These are phyloP conservation scores for Flexamia atlantica DNA, from an alignment of 2,888 invertebrate species.

Conservation along the genomic window DNA sequence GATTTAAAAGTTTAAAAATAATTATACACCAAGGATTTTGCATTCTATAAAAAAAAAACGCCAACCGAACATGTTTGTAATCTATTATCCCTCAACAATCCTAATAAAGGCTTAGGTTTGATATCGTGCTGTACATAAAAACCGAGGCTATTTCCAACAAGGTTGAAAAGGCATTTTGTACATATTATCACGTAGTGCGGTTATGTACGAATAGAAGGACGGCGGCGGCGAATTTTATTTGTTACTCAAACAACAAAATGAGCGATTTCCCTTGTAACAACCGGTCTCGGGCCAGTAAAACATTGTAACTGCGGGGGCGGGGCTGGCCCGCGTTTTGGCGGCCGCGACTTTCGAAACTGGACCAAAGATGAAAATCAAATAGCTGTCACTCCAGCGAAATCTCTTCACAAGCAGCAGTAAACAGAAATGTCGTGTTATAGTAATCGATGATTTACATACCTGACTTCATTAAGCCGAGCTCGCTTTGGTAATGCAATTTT, in stretches of 20 bases:
- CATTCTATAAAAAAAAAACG: too few species aligned
- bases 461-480: too few species aligned
- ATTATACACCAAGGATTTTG: too few species aligned
- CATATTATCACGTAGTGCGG: too few species aligned
- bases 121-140: too few species aligned
- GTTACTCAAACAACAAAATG: slow-evolving; percentile 13
- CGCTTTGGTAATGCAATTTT: too few species aligned
- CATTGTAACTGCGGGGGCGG: not conserved
- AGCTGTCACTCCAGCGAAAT: not conserved
- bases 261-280: not conserved
- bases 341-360: not conserved
- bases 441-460: not conserved
- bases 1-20: too few species aligned
- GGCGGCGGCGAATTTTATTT: not conserved
- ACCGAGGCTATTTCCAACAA: too few species aligned
- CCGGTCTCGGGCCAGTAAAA: not conserved
- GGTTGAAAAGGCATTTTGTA: too few species aligned
- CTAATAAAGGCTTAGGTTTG: too few species aligned
- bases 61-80: too few species aligned
- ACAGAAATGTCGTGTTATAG: not conserved
- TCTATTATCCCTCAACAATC: too few species aligned
- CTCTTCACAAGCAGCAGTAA: not conserved
- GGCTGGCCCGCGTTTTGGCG: not conserved
- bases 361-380: not conserved
- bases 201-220: not conserved